Evolutionary conservation across 2,113 vertebrate species (phyloP), one percentile per base, ranked within the genome.

Genomic region (Pteropus alecto): DNA sequence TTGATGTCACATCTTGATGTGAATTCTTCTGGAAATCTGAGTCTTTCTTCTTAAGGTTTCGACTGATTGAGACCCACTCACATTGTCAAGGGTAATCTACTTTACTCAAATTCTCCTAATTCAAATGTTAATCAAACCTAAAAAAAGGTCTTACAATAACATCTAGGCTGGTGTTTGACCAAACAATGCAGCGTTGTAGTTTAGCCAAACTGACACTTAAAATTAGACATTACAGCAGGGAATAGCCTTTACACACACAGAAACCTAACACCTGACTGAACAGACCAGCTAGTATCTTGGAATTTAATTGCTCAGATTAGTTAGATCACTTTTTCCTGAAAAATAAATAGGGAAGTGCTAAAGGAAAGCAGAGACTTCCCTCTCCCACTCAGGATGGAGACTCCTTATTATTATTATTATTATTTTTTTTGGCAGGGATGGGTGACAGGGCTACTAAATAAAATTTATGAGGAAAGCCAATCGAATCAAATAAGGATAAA

Each of bases 401-500:
- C 11, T 35, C 14, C 43, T 7, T 51, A 18, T 38, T 26, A 60
- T 21, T 4, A 46, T 46, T 46, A 46, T 46, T 46, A 18, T 16
- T 56, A 11, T 26, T 67, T 46, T n/a, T 22, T 28, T 68, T 77
- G 9, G 41, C 19, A 85, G 6, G 33, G 35, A 8, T 58, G 48
- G 16, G 12, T 84, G 60, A 90, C 12, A 84, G 24, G 22, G 12
- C 10, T 79, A 67, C 48, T 65, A 83, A 78, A 74, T 83, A 89
- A 79, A 85, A 91, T 76, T 85, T 88, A 43, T 54, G 15, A 51
- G n/a, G 46, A 81, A 35, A 84, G 56, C 60, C 38, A 67, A 77
- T 84, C 28, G 89, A 87, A 71, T 94, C 48, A 87, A 96, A 67
- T 43, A 91, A 60, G 41, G 22, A 97, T 70, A 12, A 56, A 79